phyloP scores from a whole-genome alignment of 2,797 vertebrate genomes.

The Phataginus tricuspis region DNA sequence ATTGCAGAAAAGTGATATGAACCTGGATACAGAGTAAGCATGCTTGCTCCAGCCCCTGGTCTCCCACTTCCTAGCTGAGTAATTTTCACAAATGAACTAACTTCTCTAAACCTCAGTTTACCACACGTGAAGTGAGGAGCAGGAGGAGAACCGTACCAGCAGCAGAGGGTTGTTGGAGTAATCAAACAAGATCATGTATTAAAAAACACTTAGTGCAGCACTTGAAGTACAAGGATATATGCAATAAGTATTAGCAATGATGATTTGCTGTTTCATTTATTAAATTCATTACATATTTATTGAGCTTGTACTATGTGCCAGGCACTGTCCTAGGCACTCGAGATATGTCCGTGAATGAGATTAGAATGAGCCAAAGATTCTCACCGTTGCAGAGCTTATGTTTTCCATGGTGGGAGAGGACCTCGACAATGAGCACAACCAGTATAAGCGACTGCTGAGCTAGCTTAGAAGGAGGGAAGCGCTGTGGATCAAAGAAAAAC shows the following conservation, averaged over 20 bases:
- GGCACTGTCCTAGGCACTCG: background rate
- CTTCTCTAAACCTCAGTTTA: background rate
- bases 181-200: background rate
- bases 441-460: background rate
- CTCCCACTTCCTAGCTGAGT: background rate
- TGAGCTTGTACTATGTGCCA: background rate
- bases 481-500: background rate
- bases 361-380: background rate
- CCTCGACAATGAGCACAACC: background rate
- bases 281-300: background rate
- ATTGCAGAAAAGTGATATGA: background rate
- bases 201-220: background rate
- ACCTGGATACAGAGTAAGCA: background rate
- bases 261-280: background rate
- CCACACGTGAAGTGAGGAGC: background rate
- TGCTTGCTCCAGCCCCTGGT: background rate
- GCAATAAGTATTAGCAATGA: background rate
- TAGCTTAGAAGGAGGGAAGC: background rate
- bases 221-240: background rate
- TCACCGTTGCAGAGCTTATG: background rate
- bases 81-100: background rate
- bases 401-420: background rate
- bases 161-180: background rate
- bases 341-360: background rate
- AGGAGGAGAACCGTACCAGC: background rate